Evolutionary conservation across 2,797 vertebrate species (phyloP).

Genomic region (Rhadinocentrus ornatus): DNA sequence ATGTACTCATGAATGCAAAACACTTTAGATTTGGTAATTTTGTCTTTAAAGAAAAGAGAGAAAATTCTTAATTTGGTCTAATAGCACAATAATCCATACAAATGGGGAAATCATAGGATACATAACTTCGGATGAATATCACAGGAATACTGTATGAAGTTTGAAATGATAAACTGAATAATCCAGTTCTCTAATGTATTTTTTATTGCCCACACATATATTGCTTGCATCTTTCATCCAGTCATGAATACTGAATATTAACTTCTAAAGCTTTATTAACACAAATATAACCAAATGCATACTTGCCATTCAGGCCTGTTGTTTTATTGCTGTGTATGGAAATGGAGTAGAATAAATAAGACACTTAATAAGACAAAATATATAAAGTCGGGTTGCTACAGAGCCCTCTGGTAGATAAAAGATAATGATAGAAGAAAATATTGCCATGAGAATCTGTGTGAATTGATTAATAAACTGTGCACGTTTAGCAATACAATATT

Average conservation of each 20-base stretch:
- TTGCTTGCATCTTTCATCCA: conserved; percentile 21
- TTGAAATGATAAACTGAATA: conserved; percentile 18
- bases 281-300: conserved; percentile 11
- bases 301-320: neutral
- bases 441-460: neutral
- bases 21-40: neutral
- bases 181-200: neutral
- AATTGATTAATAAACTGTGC: conserved; percentile 11
- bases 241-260: neutral
- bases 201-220: conserved; percentile 10
- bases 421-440: conserved; percentile 15
- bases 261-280: conserved; percentile 3
- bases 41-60: neutral
- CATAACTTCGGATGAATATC: neutral
- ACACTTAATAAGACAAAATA: conserved; percentile 14
- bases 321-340: conserved; percentile 5
- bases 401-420: neutral
- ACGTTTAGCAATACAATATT: conserved; percentile 6
- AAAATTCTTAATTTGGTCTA: neutral
- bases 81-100: neutral
- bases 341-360: conserved; percentile 2
- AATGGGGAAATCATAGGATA: neutral
- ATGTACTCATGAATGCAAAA: neutral
- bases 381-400: neutral
- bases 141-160: neutral